phyloP scores from a whole-genome alignment of 1,140 invertebrate species.

The Danaus plexippus region DNA sequence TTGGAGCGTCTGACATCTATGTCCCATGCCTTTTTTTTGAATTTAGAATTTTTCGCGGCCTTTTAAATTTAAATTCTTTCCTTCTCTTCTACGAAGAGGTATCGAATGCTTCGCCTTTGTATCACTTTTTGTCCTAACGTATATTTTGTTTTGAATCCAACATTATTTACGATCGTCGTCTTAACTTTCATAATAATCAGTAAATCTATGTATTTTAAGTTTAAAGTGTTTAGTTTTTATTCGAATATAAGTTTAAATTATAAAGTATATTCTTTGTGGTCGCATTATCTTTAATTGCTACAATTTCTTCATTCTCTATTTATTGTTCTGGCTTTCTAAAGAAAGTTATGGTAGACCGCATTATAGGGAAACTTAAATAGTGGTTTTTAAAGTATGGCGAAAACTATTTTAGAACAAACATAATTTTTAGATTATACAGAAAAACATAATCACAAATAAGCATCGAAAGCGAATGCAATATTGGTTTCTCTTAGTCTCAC shows the following conservation, averaged over 20 bases:
- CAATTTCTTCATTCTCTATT: slow-evolving; percentile 7
- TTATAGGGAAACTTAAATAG: slow-evolving; percentile 24
- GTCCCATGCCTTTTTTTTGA: slow-evolving; percentile 52
- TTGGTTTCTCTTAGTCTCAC: slow-evolving; percentile 32
- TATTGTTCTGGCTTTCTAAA: slow-evolving; percentile 25
- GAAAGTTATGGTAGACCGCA: slow-evolving; percentile 24
- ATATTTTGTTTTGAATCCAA: slow-evolving; percentile 52
- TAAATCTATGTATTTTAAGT: slow-evolving; percentile 16
- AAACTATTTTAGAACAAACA: slow-evolving; percentile 25
- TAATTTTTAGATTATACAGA: slow-evolving; percentile 4
- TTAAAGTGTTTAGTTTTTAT: slow-evolving; percentile 7
- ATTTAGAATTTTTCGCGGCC: slow-evolving; percentile 57
- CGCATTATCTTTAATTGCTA: slow-evolving; percentile 15
- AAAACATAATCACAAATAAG: slow-evolving; percentile 20
- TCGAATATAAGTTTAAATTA: slow-evolving; percentile 3
- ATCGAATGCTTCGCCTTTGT: slow-evolving; percentile 70
- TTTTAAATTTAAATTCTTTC: slow-evolving; percentile 68
- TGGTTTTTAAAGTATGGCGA: slow-evolving; percentile 23
- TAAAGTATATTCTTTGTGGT: slow-evolving; percentile 2
- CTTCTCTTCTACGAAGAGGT: slow-evolving; percentile 67
- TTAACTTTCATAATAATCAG: slow-evolving; percentile 26
- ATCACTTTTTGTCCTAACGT: slow-evolving; percentile 64
- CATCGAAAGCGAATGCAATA: slow-evolving; percentile 40
- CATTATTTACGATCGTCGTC: slow-evolving; percentile 59
- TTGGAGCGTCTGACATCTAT: slow-evolving; percentile 40